phyloP scores from a whole-genome alignment of 2,888 invertebrate genomes.

The Acanthoscelides obtectus region DNA sequence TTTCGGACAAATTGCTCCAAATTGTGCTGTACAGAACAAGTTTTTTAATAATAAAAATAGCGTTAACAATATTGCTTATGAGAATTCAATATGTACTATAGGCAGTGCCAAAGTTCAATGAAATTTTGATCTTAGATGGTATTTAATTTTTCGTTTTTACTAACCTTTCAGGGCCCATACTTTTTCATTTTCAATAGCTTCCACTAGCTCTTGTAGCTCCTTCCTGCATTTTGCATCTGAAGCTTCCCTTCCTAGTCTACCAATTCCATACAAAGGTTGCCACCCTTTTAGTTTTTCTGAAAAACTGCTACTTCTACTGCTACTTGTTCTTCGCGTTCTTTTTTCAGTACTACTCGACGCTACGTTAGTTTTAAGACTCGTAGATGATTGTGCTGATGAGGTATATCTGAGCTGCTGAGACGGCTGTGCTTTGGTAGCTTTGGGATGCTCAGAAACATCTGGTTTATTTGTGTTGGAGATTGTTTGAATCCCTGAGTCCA shows the following conservation, averaged over 20 bases:
- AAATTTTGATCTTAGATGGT: no score
- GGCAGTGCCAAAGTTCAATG: no score
- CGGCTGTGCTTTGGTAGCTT: neutral
- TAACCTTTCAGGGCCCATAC: constrained; percentile 40
- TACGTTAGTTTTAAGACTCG: neutral
- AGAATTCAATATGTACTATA: no score
- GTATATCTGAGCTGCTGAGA: neutral
- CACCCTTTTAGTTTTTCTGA: constrained; percentile 25
- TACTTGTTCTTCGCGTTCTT: no score
- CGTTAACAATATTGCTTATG: no score
- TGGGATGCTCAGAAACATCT: no score
- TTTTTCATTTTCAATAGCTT: constrained; percentile 27
- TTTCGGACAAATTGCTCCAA: no score
- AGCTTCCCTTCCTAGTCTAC: constrained; percentile 18
- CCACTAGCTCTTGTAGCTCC: constrained; percentile 26
- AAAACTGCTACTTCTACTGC: neutral
- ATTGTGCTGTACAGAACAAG: no score
- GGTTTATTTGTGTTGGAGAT: no score
- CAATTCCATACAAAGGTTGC: constrained; percentile 33
- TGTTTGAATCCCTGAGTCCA: no score
- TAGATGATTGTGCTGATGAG: neutral
- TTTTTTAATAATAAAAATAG: no score
- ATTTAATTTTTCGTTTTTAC: no score
- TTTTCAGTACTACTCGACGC: neutral
- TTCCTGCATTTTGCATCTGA: constrained; percentile 24